Conservation (phyloP, 2,797 vertebrate species). For the Epinephelus awoara region DNA sequence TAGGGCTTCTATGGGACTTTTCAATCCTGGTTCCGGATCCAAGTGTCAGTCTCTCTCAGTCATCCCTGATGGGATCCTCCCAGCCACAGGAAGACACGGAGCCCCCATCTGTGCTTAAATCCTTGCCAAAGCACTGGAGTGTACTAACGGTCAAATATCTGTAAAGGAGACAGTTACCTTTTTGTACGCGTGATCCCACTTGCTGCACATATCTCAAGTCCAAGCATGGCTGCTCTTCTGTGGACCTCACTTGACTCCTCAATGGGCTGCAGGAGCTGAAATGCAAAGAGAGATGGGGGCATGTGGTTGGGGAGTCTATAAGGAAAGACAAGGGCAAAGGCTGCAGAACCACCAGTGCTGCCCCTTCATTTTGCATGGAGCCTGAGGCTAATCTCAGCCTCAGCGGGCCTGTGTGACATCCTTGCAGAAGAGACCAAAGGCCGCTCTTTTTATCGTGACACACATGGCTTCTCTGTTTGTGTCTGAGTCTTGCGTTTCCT, state of each 20-base stretch:
- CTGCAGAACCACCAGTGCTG: conserved; percentile 7
- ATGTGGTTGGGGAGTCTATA: conserved; percentile 8
- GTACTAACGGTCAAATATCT: conserved; percentile 55
- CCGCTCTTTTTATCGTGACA: conserved; percentile 69
- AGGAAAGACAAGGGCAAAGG: conserved; percentile 32
- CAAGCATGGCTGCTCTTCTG: conserved; percentile 26
- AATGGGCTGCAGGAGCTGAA: conserved; percentile 6
- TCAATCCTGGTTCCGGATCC: conserved; percentile 60
- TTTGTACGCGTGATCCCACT: conserved; percentile 48
- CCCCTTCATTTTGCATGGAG: conserved; percentile 38
- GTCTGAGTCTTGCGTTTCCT: conserved; percentile 67
- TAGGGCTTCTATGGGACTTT: conserved; percentile 43
- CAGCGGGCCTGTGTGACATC: conserved; percentile 51
- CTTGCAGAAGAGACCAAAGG: conserved; percentile 63
- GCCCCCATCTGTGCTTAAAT: conserved; percentile 76
- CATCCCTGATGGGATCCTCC: conserved; percentile 67
- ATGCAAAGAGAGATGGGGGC: neutral
- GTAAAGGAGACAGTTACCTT: conserved; percentile 62
- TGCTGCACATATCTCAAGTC: conserved; percentile 24
- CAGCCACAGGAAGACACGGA: conserved; percentile 68
- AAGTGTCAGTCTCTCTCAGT: conserved; percentile 58
- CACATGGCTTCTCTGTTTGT: conserved; percentile 76
- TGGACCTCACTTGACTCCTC: conserved; percentile 12
- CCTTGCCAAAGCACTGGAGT: conserved; percentile 68
- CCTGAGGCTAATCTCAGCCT: conserved; percentile 38